Base-by-base conservation (phyloP, 2,888 invertebrate species). In the Stenichneumon culpator region DNA sequence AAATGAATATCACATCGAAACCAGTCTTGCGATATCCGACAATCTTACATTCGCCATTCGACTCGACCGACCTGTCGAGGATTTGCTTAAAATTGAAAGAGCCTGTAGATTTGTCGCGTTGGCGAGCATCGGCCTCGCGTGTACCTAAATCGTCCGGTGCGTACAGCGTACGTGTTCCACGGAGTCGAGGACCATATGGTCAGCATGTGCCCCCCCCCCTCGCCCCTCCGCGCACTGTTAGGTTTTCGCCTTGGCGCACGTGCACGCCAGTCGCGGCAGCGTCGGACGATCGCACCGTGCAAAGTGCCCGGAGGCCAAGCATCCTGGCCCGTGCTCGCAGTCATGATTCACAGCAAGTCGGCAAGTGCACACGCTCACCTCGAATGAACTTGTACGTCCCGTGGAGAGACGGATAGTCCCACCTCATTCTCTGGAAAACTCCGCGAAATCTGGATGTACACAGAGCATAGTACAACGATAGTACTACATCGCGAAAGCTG, bases 221-320 rank as follows among this genome's bases (percentile, higher is more conserved):
- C 9, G 11, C 25, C n/a, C 25, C 6, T 7, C 1, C 22, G n/a
- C 65, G 44, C 73, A 67, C 72, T 73, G 73, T 80, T 80, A 39
- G 54, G 79, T 65, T 80, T 80, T 80, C 79, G 72, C 72, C 73
- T 11, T 25, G 54, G 44, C 67, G 79, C 65, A 73, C 79, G 79
- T 79, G 79, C 63, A 74, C 44, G 44, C 47, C 60, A 44, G n/a
- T 74, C 60, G 57, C 73, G 25, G 14, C 47, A 54, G 28, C 11
- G 44, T 25, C 9, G 16, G 2, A 77, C 77, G 77, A 67, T 54
- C 32, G 39, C 11, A 19, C 63, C 60, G n/a, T 70, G 70, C 79
- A 22, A 70, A 79, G 70, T 50, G 68, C 67, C 44, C 9, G 36
- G 50, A 50, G 25, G 22, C 14, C 25, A 44, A 19, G 39, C 57